Evolutionary conservation across 2,888 invertebrate species (phyloP).

Genomic region (Dichetophora obliterata): DNA sequence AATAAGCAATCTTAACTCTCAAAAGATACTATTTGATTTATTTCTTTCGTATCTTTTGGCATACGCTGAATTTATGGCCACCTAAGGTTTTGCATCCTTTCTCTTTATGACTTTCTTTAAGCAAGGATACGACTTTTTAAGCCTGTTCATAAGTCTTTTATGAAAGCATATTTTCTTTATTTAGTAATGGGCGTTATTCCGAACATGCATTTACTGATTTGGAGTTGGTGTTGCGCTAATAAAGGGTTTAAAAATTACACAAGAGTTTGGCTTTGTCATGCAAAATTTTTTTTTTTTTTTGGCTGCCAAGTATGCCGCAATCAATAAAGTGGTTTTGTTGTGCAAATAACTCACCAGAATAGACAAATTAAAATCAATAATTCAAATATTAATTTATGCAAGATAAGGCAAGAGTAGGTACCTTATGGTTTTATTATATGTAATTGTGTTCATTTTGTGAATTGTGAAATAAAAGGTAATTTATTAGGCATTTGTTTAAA

Average conservation of each 20-base stretch:
- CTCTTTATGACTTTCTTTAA: neutral
- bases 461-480: no score
- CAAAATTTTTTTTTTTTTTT: slow-evolving; percentile 5
- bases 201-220: slow-evolving; percentile 1
- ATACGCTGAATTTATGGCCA: slow-evolving; percentile 24
- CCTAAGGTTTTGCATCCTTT: slow-evolving; percentile 23
- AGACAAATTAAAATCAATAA: slow-evolving; percentile 15
- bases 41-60: slow-evolving; percentile 9
- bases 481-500: no score
- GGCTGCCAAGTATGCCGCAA: neutral
- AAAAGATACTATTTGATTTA: slow-evolving; percentile 15
- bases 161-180: neutral
- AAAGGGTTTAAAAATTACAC: neutral
- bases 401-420: neutral
- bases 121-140: slow-evolving; percentile 4
- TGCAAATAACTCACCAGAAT: neutral
- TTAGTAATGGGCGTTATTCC: slow-evolving; percentile 11
- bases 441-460: no score
- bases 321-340: slow-evolving; percentile 17
- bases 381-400: neutral
- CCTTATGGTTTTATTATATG: neutral
- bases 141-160: neutral
- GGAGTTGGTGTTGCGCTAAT: neutral
- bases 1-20: neutral
- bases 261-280: slow-evolving; percentile 1